Evolutionary conservation across 2,888 invertebrate genomes (phyloP).

Genomic region (Arctia plantaginis): DNA sequence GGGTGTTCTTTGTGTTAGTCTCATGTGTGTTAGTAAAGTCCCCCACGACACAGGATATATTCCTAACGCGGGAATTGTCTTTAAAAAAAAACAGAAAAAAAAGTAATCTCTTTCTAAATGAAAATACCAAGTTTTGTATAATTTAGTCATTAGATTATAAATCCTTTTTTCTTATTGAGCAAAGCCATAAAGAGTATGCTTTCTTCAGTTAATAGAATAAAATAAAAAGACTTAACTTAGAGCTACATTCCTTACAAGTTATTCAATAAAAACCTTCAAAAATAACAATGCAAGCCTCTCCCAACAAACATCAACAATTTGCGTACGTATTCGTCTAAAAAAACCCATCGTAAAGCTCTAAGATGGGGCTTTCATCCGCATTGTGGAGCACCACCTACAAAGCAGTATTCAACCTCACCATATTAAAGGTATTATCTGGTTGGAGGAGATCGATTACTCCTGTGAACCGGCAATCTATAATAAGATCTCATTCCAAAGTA

Average conservation of each 20-base stretch:
- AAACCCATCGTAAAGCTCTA: slow-evolving; percentile 37
- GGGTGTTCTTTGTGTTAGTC: no score
- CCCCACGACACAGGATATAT: no score
- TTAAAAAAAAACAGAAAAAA: no score
- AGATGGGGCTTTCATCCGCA: slow-evolving; percentile 49
- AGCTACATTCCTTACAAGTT: not conserved
- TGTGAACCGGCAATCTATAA: slow-evolving; percentile 66
- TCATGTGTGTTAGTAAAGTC: no score
- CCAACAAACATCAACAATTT: slow-evolving; percentile 29
- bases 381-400: slow-evolving; percentile 42
- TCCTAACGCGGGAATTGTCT: no score
- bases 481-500: slow-evolving; percentile 68
- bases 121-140: not conserved
- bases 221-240: not conserved
- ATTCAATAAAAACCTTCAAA: slow-evolving; percentile 11
- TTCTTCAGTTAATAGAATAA: not conserved
- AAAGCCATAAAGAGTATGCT: not conserved
- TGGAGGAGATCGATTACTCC: slow-evolving; percentile 62
- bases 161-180: not conserved
- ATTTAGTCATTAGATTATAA: not conserved
- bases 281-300: slow-evolving; percentile 11
- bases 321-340: slow-evolving; percentile 18
- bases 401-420: slow-evolving; percentile 46
- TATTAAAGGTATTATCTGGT: slow-evolving; percentile 58
- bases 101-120: not conserved